Evolutionary conservation across 1,140 invertebrate species (phyloP).

Genomic region (Spodoptera litura): DNA sequence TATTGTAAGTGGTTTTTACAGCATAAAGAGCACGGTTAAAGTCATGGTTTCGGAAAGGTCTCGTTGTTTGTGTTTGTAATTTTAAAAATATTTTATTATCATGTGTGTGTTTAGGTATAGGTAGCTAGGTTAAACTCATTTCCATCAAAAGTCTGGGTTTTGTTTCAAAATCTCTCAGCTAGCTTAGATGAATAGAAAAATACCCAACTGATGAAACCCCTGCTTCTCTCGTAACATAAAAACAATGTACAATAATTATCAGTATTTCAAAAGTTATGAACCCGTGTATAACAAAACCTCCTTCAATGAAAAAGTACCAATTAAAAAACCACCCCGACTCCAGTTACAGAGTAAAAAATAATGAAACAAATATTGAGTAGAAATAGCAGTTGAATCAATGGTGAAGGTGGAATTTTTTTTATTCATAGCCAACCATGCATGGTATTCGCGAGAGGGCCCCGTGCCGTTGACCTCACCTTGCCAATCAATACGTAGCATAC

Average conservation of each 20-base stretch:
- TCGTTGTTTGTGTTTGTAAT: too few relatives aligned
- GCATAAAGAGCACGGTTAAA: not conserved
- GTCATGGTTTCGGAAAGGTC: not conserved
- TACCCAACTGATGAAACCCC: too few relatives aligned
- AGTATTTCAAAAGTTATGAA: not conserved
- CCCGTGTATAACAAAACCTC: not conserved
- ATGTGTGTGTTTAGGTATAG: too few relatives aligned
- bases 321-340: not conserved
- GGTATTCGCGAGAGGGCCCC: conserved; percentile 60
- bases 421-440: conserved; percentile 55
- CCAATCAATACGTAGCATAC: conserved; percentile 63
- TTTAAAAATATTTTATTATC: too few relatives aligned
- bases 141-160: too few relatives aligned
- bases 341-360: conserved; percentile 27
- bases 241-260: too few relatives aligned
- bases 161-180: too few relatives aligned
- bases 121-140: too few relatives aligned
- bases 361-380: conserved; percentile 14
- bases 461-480: conserved; percentile 57
- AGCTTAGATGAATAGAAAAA: too few relatives aligned
- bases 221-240: too few relatives aligned
- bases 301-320: not conserved
- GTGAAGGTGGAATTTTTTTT: conserved; percentile 22
- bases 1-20: not conserved
- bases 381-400: conserved; percentile 43